Base-by-base conservation (phyloP, 2,797 vertebrate genomes). In the Gymnoscopelus microlampas region DNA sequence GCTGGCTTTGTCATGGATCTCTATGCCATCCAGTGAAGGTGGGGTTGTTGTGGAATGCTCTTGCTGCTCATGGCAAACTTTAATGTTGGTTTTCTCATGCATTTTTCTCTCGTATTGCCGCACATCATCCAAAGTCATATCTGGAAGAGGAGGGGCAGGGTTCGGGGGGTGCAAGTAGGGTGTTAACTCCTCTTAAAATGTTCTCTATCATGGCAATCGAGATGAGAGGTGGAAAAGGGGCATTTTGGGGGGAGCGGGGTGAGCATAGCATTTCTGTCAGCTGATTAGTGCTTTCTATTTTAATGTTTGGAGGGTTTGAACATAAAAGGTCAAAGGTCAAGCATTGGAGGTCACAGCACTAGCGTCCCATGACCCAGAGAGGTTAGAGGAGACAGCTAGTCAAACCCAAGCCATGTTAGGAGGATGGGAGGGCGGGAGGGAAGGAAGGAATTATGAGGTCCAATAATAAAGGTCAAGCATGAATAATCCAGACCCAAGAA, bases 71-170 rank as follows among this genome's bases (percentile, higher is more conserved):
- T 93, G 93, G 95, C 96, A 98, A 95, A 99, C 96, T 96, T 98
- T 98, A 95, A 97, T 96, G 96, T 99, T 99, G 95, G 97, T 99
- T 97, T 98, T 95, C 95, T 96, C 97, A 94, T 99, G 96, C 97
- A 98, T 99, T 94, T 95, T 95, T 95, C 91, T 97, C 95, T 98
- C 97, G 93, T 96, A 99, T 89, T 97, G 92, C 90, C 97, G 96
- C 90, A 98, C 97, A 92, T 99, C 97, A 90, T 98, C 97, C 95
- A 97, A 95, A 93, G 95, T 95, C 97, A 98, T 98, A 98, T 97
- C 97, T 99, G 97, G 91, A 98, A 96, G 95, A 95, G 94, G 95
- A 81, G 75, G 58, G 72, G 79, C 47, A 68, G 74, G 83, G 61
- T 24, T 71, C 78, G 79, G 66, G 69, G 54, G 80, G 88, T 93